These are phyloP conservation scores for Nesometra sesokonis DNA, from an alignment of 35 echinoderm and acorn worm species.

Conservation along the genomic window DNA sequence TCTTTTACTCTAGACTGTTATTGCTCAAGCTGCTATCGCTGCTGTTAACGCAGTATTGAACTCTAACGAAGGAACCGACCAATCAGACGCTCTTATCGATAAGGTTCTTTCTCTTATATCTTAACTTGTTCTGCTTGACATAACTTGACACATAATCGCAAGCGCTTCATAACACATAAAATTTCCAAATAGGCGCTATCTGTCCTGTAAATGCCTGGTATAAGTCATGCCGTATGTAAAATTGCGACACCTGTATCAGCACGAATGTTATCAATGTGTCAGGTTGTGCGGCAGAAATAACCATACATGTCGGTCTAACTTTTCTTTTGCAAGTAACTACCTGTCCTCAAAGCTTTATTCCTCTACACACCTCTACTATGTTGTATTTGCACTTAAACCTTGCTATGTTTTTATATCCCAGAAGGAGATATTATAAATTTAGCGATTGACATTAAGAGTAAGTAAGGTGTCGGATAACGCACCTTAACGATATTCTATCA, in stretches of 20 bases:
- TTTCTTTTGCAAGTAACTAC: too few species aligned
- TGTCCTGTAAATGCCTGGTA: too few species aligned
- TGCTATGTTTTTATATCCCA: too few species aligned
- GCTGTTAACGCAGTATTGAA: constrained; percentile 88
- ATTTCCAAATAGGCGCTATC: too few species aligned
- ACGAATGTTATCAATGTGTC: not conserved
- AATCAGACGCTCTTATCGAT: not conserved
- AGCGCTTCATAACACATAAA: too few species aligned
- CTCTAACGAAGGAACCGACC: not conserved
- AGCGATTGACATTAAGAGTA: too few species aligned
- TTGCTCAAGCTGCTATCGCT: constrained; percentile 82
- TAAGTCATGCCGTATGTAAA: not conserved
- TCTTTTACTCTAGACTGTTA: constrained; percentile 53
- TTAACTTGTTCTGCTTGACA: not conserved
- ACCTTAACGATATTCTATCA: not conserved
- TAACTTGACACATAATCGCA: not conserved
- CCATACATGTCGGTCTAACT: not conserved
- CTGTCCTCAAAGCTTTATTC: too few species aligned
- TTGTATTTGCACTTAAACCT: not conserved
- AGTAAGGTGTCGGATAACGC: not conserved
- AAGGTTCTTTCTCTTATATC: not conserved
- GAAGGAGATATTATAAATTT: too few species aligned
- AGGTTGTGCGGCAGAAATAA: not conserved
- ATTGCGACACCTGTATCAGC: not conserved
- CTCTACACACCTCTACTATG: too few species aligned